Evolutionary conservation across 2,888 invertebrate genomes (phyloP).

Genomic region (Galeopsomyia nigrocyanea): DNA sequence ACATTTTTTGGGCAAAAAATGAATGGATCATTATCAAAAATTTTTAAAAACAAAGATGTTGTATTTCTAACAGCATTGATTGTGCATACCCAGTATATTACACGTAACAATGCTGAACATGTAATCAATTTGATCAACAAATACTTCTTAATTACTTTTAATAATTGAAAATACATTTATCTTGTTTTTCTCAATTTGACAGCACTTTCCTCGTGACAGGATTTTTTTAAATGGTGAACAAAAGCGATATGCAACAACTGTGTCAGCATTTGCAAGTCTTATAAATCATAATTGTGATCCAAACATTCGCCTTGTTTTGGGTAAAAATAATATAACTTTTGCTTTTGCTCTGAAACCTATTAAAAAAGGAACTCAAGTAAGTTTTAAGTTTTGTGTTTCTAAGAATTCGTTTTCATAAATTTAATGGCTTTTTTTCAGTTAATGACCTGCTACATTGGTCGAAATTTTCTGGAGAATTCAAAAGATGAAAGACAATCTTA

Average conservation of each 20-base stretch:
- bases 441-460: neutral
- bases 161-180: no score
- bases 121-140: no score
- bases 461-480: no score
- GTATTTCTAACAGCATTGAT: neutral
- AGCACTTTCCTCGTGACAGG: no score
- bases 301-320: constrained; percentile 78
- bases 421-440: neutral
- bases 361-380: constrained; percentile 76
- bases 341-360: constrained; percentile 77
- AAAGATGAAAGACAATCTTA: constrained; percentile 72
- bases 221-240: no score
- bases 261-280: constrained; percentile 78
- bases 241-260: neutral
- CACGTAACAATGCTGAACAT: no score
- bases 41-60: neutral
- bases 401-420: neutral
- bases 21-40: no score
- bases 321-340: constrained; percentile 67
- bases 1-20: neutral
- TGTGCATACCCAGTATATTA: no score
- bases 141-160: no score
- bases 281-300: constrained; percentile 92
- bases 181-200: no score
- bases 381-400: neutral